Evolutionary conservation across 1,140 invertebrate genomes (phyloP), one percentile per base, ranked within the genome.

Genomic region (Cheumatopsyche charites): DNA sequence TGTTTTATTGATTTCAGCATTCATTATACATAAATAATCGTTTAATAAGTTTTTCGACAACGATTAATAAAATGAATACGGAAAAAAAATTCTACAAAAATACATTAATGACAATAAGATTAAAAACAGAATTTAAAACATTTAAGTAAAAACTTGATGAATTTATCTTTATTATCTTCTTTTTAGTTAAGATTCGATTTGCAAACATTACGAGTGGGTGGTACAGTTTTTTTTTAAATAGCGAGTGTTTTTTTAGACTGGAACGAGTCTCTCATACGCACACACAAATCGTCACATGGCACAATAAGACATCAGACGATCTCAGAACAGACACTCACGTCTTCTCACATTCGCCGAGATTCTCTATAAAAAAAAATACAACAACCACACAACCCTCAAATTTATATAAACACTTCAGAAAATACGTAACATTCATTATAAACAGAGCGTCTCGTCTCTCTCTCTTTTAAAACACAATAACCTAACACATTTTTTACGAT

Each of bases 401-500:
- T 70, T 17, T 61, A 52, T 66, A 75, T 72, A 72, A 75, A 75
- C 71, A 55, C 74, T 62, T 75, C 74, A 70, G 74, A 75, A 75
- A 76, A 76, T 76, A 76, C 75, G 61, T 76, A 73, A 72, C 75
- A 76, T 76, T 70, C 72, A 68, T 66, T 63, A 75, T 68, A 71
- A 70, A 70, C 58, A 62, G 15, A 49, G 26, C 71, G 62, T 61
- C 73, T 67, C 23, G n/a, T n/a, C n/a, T n/a, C n/a, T n/a, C n/a
- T n/a, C n/a, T n/a, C n/a, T n/a, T n/a, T n/a, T 29, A 55, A 36
- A 55, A 36, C 41, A 66, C 49, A 62, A 52, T n/a, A n/a, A 67
- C 62, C 61, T 58, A 49, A 67, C 69, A 47, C 68, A 71, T 69
- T 43, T 21, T 26, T 62, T 66, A 15, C n/a, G 67, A 61, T 42